These are phyloP conservation scores for Choristoneura rosaceana DNA, from an alignment of 2,888 invertebrate genomes.

Conservation along the genomic window DNA sequence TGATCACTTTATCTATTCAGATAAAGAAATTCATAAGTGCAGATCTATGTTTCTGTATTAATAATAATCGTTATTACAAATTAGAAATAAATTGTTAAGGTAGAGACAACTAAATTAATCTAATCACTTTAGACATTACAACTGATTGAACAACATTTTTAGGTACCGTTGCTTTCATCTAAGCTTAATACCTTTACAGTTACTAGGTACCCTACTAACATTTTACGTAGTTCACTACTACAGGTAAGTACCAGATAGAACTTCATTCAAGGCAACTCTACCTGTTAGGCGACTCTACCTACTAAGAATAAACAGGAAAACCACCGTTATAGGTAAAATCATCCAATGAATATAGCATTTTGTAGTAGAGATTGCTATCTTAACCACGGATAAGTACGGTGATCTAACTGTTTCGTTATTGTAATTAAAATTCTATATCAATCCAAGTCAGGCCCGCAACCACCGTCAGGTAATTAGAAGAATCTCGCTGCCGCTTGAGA, in stretches of 20 bases:
- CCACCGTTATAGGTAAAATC: conserved; percentile 34
- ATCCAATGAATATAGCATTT: conserved; percentile 30
- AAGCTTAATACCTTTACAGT: neutral
- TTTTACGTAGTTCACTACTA: conserved; percentile 15
- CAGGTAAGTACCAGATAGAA: neutral
- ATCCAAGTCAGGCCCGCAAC: conserved; percentile 22
- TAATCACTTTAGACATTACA: neutral
- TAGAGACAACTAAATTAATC: neutral
- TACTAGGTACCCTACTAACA: conserved; percentile 1
- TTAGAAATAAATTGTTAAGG: neutral
- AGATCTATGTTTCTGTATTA: neutral
- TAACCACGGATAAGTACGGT: conserved; percentile 25
- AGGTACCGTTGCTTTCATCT: conserved; percentile 1
- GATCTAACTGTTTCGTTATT: conserved; percentile 42
- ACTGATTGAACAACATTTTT: neutral
- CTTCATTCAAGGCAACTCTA: conserved; percentile 16
- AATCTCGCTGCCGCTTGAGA: conserved; percentile 39
- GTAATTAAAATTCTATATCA: conserved; percentile 42
- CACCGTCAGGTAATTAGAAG: conserved; percentile 34
- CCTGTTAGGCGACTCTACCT: conserved; percentile 27
- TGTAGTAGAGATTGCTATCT: conserved; percentile 34
- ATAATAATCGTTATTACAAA: too few relatives aligned
- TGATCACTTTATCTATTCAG: too few relatives aligned
- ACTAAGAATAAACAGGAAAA: conserved; percentile 35
- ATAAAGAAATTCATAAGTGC: neutral